phyloP scores from a whole-genome alignment of 2,113 vertebrate species.

The Aplodontia rufa region DNA sequence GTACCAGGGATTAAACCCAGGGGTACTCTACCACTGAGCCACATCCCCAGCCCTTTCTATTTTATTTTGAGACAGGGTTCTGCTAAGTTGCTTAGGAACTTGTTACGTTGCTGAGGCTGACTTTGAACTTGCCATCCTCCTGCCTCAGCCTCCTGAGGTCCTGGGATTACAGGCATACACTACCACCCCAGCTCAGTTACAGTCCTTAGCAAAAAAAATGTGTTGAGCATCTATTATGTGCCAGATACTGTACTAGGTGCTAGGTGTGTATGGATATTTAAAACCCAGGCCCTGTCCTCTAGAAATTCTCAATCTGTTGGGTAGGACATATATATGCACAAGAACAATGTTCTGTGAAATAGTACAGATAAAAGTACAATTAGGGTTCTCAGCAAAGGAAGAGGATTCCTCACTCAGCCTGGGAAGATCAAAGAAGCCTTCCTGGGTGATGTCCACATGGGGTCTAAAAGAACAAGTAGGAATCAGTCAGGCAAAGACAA shows the following conservation, averaged over 20 bases:
- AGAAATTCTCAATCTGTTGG: background rate
- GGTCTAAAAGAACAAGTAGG: background rate
- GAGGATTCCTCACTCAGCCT: background rate
- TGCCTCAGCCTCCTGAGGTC: too few relatives aligned
- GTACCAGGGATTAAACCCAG: too few relatives aligned
- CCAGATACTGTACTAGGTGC: background rate
- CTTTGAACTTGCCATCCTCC: too few relatives aligned
- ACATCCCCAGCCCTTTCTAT: too few relatives aligned
- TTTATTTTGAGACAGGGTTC: too few relatives aligned
- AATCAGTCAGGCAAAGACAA: background rate
- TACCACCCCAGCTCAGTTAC: too few relatives aligned
- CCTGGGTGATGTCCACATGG: background rate
- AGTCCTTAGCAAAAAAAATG: background rate
- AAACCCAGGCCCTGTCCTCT: background rate
- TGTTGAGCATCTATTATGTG: background rate
- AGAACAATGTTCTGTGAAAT: background rate
- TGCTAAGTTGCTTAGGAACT: too few relatives aligned
- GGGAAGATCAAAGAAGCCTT: background rate
- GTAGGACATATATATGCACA: background rate
- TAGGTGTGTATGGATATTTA: background rate
- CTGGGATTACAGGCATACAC: too few relatives aligned
- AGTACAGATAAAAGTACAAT: background rate
- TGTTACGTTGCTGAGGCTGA: too few relatives aligned
- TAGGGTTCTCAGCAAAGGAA: background rate
- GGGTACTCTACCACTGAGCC: too few relatives aligned